Evolutionary conservation across 2,797 vertebrate genomes (phyloP), one percentile per base, ranked within the genome.

Genomic region (Falco biarmicus): DNA sequence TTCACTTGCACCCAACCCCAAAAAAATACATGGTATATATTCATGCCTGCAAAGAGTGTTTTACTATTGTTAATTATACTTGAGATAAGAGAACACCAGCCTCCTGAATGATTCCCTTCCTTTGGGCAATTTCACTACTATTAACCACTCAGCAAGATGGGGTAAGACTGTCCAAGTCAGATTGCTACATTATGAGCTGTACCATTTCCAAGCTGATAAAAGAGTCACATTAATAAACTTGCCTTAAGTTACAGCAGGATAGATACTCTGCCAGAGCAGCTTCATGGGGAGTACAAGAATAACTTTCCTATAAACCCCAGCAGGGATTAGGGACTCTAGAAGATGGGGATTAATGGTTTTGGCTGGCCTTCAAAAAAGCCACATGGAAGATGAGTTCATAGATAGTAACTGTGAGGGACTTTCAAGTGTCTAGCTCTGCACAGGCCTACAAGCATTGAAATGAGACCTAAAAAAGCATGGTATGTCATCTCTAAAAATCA

Each of bases 311-410:
- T 96, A 93, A 97, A 4, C 84, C 94, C 87, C 89, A 68, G 87
- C 84, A 94, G 93, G 92, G 91, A 95, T 96, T 88, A 97, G 79
- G 89, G 93, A 81, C 93, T 90, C 75, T 77, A 73, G 88, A 94
- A 97, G 96, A 92, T 91, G 94, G 89, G 93, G 96, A 96, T 97
- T 97, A 95, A 88, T 75, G 76, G 45, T 45, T 75, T 86, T 96
- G 95, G 96, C 92, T 48, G 57, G 96, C 92, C 87, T 92, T 92
- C 96, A 96, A 28, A 91, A 91, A 41, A 80, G 91, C 89, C 92
- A 84, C 96, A 93, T 87, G 92, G 74, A 94, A 93, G 96, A 96
- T 96, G 96, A 97, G 95, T 94, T 96, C 96, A 96, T 65, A 90
- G 94, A 96, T 86, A 94, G 89, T 83, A 97, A 94, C 87, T 65